Conservation (phyloP, 2,797 vertebrate species). For the Sebastes oblongus region DNA sequence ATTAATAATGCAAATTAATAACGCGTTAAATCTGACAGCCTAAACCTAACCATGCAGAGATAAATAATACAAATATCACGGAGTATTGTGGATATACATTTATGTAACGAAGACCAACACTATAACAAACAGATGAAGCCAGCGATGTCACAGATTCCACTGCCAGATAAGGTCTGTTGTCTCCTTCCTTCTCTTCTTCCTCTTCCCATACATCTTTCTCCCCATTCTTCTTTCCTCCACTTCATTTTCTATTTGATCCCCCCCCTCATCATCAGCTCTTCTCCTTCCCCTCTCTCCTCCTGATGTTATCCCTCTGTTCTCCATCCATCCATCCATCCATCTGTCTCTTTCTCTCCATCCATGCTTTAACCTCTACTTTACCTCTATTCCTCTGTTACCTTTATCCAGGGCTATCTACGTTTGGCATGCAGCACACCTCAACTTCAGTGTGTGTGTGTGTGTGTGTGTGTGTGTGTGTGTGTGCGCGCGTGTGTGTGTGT, state of each 20-base stretch:
- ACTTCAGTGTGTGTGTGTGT: neutral
- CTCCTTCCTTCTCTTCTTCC: neutral
- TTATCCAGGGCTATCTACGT: conserved; percentile 30
- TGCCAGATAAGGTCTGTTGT: neutral
- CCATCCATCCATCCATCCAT: conserved; percentile 2
- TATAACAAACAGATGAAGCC: neutral
- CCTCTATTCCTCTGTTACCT: conserved; percentile 40
- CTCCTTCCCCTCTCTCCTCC: neutral
- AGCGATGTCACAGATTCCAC: neutral
- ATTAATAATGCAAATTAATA: too few relatives aligned
- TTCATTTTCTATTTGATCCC: neutral
- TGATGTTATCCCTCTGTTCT: neutral
- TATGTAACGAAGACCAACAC: neutral
- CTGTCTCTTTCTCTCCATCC: neutral
- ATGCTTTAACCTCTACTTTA: conserved; percentile 32
- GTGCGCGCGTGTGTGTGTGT: conserved; percentile 20
- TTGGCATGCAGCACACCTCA: neutral
- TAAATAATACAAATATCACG: neutral
- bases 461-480: conserved; percentile 20
- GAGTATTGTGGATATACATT: neutral
- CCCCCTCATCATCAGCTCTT: neutral
- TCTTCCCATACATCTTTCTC: neutral
- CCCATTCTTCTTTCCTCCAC: neutral
- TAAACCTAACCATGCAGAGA: too few relatives aligned
- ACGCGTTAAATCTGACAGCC: too few relatives aligned